These are phyloP conservation scores for Ptychodera flava DNA, from an alignment of 35 echinoderm and acorn worm genomes.

Conservation along the genomic window DNA sequence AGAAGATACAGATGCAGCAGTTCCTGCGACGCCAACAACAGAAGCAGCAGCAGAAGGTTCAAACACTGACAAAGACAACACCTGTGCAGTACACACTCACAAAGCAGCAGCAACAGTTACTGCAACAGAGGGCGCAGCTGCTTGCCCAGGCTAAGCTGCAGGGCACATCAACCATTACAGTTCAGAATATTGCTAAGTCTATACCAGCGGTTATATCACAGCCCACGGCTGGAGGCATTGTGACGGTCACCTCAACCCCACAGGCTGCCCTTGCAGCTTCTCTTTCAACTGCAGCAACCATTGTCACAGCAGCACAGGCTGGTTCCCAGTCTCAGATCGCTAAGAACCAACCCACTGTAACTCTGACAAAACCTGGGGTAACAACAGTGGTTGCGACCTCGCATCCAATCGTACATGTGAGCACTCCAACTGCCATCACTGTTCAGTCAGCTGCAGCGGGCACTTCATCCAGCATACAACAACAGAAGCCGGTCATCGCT, in stretches of 20 bases:
- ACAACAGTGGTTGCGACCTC: background rate
- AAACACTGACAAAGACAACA: constrained; percentile 5
- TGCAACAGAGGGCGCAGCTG: background rate
- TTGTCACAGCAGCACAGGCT: background rate
- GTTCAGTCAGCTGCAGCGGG: background rate
- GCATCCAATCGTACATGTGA: background rate
- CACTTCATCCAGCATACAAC: background rate
- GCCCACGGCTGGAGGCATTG: background rate
- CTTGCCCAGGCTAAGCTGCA: background rate
- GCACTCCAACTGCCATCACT: background rate
- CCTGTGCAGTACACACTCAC: background rate
- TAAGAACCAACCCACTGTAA: background rate
- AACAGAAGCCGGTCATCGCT: background rate
- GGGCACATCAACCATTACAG: background rate
- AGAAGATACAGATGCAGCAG: constrained; percentile 10
- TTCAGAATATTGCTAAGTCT: background rate
- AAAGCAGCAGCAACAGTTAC: background rate
- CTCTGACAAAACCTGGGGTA: background rate
- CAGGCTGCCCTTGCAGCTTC: background rate
- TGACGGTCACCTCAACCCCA: background rate
- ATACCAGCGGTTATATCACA: background rate
- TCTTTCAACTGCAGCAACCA: background rate
- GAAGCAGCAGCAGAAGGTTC: background rate
- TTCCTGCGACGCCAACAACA: background rate
- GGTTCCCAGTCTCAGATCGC: background rate